Evolutionary conservation across 2,888 invertebrate species (phyloP), one percentile per base, ranked within the genome.

Genomic region (Cephus runcator): DNA sequence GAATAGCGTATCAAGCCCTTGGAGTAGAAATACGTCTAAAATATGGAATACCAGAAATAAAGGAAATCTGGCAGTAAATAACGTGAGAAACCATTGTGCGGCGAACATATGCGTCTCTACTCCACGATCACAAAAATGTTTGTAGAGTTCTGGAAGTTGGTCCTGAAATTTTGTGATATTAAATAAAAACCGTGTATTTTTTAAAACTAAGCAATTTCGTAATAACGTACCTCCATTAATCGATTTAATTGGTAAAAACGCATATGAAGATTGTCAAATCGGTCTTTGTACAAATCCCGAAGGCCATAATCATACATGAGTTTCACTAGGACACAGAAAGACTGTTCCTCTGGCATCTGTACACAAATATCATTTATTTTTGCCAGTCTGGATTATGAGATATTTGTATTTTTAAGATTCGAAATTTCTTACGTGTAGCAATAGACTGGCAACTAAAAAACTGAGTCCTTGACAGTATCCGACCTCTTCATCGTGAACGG

Each of bases 331-430:
- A 99, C 96, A 90, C 98, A 98, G 92, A 99, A 99, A 0, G 99
- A 98, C 93, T 99, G 98, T 91, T 99, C 99, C 92, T 99, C 99
- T 0, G 99, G 99, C 99, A 99, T 99, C 98, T 99, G 90, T 82
- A 92, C 89, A 69, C 77, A 80, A 85, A 80, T 76, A 79, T 75
- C 1, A 36, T 34, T 81, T 36, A 69, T 69, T 73, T 69, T 69
- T 11, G 23, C 3, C 23, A 34, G 23, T 56, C 9, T 23, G 56
- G 23, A 56, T 76, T 9, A 33, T 12, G 34, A 23, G 30, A 30
- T n/a, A 30, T 75, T 77, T 75, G 9, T 23, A 35, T 35, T 31
- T 36, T 75, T 15, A 31, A n/a, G 33, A 31, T 73, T 23, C 33
- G 4, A 33, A 9, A n/a, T 31, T 68, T 31, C 96, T 95, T 92